Evolutionary conservation across 2,113 vertebrate genomes (phyloP), one percentile per base, ranked within the genome.

Genomic region (Vireo altiloquus): DNA sequence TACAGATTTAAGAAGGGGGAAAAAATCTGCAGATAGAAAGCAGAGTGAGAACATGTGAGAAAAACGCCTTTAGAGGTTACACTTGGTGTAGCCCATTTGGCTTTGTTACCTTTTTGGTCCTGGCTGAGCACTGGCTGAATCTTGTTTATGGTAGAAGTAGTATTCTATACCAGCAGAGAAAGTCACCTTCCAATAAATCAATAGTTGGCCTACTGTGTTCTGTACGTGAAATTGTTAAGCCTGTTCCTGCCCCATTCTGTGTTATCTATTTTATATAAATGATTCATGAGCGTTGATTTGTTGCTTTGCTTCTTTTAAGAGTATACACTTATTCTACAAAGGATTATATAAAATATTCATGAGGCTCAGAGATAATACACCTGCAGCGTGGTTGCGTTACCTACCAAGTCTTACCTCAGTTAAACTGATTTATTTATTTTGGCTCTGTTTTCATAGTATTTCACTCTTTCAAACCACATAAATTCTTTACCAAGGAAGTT

Each of bases 261-360:
- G 44, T 82, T 76, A 50, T 84, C 57, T 89, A 15, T 57, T 86
- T 82, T 54, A 42, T 35, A 72, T 76, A 78, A 88, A 94, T 77
- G 2, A 91, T 84, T 94, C 31, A 82, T 77, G 25, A 81, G 30
- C 4, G 0, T 37, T 90, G 71, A 83, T 90, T 90, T 70, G 40
- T 56, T 68, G 33, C 31, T 57, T 65, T 63, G 30, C 39, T 24
- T 79, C 31, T 63, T 77, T 70, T 39, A 79, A 79, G 63, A 89
- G 47, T 37, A 61, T 66, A 30, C 52, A 91, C 46, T 72, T 88
- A 92, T 75, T 90, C 46, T 75, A 88, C 53, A 88, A 82, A 95
- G 82, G 42, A 83, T 76, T 50, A 52, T 72, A 64, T 91, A 61
- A 96, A 93, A 84, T 84, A 84, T 95, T 94, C 59, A 92, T 59